Base-by-base conservation (phyloP, 2,888 invertebrate species). In the Hirtodrosophila alboralis region DNA sequence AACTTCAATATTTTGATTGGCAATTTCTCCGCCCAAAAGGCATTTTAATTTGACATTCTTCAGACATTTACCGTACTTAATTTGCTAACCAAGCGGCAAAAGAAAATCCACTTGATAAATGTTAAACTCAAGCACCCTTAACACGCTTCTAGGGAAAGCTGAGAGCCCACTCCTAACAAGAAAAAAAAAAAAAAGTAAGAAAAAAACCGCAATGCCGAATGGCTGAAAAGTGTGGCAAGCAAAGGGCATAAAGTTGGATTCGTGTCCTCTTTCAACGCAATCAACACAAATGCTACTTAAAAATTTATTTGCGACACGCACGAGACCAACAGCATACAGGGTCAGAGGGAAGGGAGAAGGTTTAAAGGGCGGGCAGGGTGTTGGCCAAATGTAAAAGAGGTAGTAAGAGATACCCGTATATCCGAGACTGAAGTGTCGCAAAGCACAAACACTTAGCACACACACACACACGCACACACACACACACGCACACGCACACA, bases 281-380 rank as follows among this genome's bases (percentile, higher is more conserved):
- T 86, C 81, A 81, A 86, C 77, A 76, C 84, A 84, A 86, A 81
- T 84, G 86, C 81, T 86, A 81, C 86, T 81, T 86, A 86, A 86
- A 86, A 81, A 86, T 81, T 81, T 81, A 81, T 81, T 81, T 81
- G 86, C 84, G 51, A 80, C 77, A 84, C 77, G 80, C 77, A 86
- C 75, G 74, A 75, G 68, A 75, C 75, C 43, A 58, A 63, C 69
- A 58, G 61, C 69, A 59, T 36, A 41, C 34, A 31, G 34, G 13
- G 38, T 36, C 36, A 30, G 26, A 21, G 14, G 7, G 5, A 13
- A 6, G 16, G 21, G 18, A 12, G 26, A 4, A 8, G 14, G 8
- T 9, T n/a, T n/a, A n/a, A n/a, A n/a, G 43, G 28, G 0, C 3
- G 16, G 28, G 16, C 1, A 14, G 27, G 30, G 31, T 6, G 14